Evolutionary conservation across 2,113 vertebrate genomes (phyloP).

Genomic region (Electrona antarctica): DNA sequence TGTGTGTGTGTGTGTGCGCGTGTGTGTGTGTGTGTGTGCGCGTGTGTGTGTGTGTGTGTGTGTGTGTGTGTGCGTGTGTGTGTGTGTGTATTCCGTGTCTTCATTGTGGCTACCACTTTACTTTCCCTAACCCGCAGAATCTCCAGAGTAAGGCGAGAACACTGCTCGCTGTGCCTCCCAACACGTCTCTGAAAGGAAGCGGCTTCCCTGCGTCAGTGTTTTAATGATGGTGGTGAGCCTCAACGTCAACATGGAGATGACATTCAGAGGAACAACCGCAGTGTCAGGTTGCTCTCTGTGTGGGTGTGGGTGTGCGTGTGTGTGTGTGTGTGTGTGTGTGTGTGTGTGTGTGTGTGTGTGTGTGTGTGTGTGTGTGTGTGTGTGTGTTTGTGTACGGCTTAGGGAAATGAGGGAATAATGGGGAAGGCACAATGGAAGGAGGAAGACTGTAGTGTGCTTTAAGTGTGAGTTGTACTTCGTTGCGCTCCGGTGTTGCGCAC

Average conservation of each 20-base stretch:
- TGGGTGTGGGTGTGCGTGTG: slow-evolving; percentile 3
- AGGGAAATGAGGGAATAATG: no score
- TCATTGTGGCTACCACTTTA: background rate
- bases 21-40: no score
- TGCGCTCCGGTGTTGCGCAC: no score
- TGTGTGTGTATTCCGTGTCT: background rate
- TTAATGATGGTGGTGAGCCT: slow-evolving; percentile 46
- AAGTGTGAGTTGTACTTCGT: no score
- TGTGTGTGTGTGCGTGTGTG: background rate
- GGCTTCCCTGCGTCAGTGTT: slow-evolving; percentile 41
- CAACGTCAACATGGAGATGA: slow-evolving; percentile 46
- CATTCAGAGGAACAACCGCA: background rate
- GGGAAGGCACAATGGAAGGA: background rate
- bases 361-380: slow-evolving; percentile 9
- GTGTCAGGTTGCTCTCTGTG: slow-evolving; percentile 25
- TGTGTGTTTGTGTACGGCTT: slow-evolving; percentile 3
- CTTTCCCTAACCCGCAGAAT: background rate
- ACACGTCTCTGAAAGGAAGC: slow-evolving; percentile 10
- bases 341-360: slow-evolving; percentile 17
- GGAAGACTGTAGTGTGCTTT: background rate
- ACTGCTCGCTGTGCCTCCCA: slow-evolving; percentile 21
- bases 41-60: no score
- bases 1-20: no score
- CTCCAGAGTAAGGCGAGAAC: slow-evolving; percentile 24
- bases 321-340: slow-evolving; percentile 15